Conservation (phyloP, 2,797 vertebrate species). For the Mus caroli region DNA sequence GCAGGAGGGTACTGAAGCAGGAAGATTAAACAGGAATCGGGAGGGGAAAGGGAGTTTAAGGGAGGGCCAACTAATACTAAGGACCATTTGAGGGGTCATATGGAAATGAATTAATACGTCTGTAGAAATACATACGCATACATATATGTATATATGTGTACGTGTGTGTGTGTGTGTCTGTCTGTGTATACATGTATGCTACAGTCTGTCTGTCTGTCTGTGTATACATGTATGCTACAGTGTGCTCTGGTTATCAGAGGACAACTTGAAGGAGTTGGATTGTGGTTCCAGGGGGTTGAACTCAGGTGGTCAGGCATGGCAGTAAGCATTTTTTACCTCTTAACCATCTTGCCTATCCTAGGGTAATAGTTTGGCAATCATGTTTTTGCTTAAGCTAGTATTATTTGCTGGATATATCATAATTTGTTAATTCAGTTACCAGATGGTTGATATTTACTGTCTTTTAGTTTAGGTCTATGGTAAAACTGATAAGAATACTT, state of each 20-base stretch:
- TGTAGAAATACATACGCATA: neutral
- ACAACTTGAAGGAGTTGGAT: neutral
- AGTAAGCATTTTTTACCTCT: neutral
- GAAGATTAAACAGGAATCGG: neutral
- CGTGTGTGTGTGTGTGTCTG: neutral
- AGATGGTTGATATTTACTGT: conserved; percentile 10
- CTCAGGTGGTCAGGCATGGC: neutral
- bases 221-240: neutral
- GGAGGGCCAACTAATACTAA: neutral
- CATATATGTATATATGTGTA: too few species aligned
- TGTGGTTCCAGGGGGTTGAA: neutral
- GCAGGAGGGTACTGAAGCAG: neutral
- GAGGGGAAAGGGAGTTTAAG: too few species aligned
- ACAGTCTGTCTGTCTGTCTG: neutral
- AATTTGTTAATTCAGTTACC: conserved; percentile 45
- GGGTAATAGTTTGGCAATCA: conserved; percentile 12
- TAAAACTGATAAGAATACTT: conserved; percentile 58
- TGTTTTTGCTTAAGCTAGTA: conserved; percentile 12
- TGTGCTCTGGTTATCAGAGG: neutral
- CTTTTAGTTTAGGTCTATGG: conserved; percentile 12
- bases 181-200: neutral
- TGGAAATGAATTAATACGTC: neutral
- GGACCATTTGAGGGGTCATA: neutral
- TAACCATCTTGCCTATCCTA: neutral
- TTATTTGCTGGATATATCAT: neutral